phyloP scores from a whole-genome alignment of 1,140 invertebrate genomes.

The Drosophila mayri region DNA sequence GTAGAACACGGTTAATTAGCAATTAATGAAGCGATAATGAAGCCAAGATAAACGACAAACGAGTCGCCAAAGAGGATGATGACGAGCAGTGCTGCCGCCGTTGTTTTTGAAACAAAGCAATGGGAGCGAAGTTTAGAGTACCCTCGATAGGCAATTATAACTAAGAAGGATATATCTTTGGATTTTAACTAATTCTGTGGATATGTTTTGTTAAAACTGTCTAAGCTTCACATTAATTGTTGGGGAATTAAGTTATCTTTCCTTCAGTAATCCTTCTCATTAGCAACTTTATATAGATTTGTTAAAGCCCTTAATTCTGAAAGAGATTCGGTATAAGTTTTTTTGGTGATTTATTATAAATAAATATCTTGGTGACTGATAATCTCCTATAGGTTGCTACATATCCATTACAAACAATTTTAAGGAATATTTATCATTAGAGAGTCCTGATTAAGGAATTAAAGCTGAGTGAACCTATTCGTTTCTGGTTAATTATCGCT shows the following conservation, averaged over 20 bases:
- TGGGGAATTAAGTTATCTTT: too few relatives aligned
- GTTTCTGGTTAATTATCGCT: constrained; percentile 20
- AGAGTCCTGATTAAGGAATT: background rate
- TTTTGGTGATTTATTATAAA: too few relatives aligned
- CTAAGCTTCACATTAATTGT: too few relatives aligned
- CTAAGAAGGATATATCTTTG: background rate
- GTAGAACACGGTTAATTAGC: constrained; percentile 83
- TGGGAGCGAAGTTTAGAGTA: constrained; percentile 7
- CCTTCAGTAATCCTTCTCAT: too few relatives aligned
- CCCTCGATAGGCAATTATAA: background rate
- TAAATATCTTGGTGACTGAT: too few relatives aligned
- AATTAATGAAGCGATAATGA: constrained; percentile 84
- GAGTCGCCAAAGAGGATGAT: constrained; percentile 22
- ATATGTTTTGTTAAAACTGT: too few relatives aligned
- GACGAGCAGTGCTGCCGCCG: constrained; percentile 22
- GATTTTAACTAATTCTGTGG: too few relatives aligned
- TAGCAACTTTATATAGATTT: too few relatives aligned
- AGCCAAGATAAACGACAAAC: constrained; percentile 77
- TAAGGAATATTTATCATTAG: background rate
- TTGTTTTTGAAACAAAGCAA: constrained; percentile 21
- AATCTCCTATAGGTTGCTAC: too few relatives aligned
- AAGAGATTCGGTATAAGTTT: too few relatives aligned
- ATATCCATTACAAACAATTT: too few relatives aligned
- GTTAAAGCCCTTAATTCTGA: too few relatives aligned
- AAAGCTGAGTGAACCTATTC: background rate